Evolutionary conservation across 92 coral and sea anemone species (phyloP).

Genomic region (Epizoanthus stellaris): DNA sequence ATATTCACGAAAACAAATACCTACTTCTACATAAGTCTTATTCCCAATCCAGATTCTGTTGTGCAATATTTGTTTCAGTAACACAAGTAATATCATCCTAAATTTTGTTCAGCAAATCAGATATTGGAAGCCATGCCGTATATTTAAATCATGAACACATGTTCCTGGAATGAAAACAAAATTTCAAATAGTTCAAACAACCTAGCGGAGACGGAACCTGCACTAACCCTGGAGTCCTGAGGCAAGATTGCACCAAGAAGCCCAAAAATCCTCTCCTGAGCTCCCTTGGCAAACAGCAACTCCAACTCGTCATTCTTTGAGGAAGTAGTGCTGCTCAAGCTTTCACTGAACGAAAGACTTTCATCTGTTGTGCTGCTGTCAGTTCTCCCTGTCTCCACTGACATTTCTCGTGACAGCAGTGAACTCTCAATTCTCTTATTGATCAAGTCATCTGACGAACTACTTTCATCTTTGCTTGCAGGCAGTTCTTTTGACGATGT

Average conservation of each 20-base stretch:
- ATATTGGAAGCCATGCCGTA: too few relatives aligned
- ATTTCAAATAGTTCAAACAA: too few relatives aligned
- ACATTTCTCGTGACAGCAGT: not conserved
- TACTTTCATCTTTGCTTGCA: not conserved
- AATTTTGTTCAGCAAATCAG: not conserved
- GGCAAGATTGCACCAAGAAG: constrained; percentile 94
- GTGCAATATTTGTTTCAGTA: too few relatives aligned
- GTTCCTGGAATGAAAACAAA: not conserved
- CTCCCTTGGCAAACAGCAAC: constrained; percentile 72
- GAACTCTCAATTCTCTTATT: constrained; percentile 6
- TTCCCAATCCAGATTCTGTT: too few relatives aligned
- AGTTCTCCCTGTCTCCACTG: constrained; percentile 13
- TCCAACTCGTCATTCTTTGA: constrained; percentile 72
- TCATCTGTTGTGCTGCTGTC: not conserved
- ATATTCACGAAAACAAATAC: too few relatives aligned
- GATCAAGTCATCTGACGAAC: not conserved
- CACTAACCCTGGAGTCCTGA: constrained; percentile 85
- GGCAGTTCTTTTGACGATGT: not conserved
- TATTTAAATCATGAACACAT: too few relatives aligned
- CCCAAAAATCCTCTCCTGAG: constrained; percentile 88
- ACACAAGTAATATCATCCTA: not conserved
- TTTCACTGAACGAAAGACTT: constrained; percentile 2
- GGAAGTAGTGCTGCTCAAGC: not conserved
- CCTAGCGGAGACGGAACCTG: not conserved
- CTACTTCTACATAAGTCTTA: too few relatives aligned